Base-by-base conservation (phyloP, 2,797 vertebrate species). In the Sebastes melanostomus region DNA sequence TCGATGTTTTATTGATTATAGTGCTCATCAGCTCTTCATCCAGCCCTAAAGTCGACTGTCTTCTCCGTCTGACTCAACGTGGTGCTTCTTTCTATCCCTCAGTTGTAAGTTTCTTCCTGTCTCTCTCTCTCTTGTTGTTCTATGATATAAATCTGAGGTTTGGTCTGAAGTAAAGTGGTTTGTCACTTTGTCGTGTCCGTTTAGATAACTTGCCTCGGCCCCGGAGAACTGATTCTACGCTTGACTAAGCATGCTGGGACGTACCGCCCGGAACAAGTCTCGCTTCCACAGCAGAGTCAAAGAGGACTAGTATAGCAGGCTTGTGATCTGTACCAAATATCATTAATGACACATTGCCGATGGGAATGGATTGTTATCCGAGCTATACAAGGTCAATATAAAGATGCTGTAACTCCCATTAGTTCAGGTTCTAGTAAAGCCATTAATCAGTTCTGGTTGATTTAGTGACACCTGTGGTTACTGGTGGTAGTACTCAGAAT, bases 171-270 rank as follows among this genome's bases (percentile, higher is more conserved):
- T 58, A 8, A 27, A 30, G 20, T 54, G 16, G 42, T 72, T 84
- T 86, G 85, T 84, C 80, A 85, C 67, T 84, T 72, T 87, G 77
- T 90, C 79, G 59, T 75, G 32, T 88, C 71, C 75, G 70, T 85
- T 89, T 81, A 86, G 56, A 82, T 69, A 46, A 29, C 59, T 52
- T 22, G 14, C 65, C 32, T 52, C 36, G 11, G 66, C 13, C 24
- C 1, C 1, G 12, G 14, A 46, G 32, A 38, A n/a, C 32, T 12
- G 18, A 85, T 75, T 80, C 36, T 69, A 56, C 0, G 50, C 86
- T 81, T 78, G 72, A 84, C 77, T 78, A 38, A 76, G 36, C 69
- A 75, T 22, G 22, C 66, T 74, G 78, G 85, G 79, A 65, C 34
- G 22, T 32, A 42, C 46, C 75, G 63, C 24, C 61, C 50, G 27